These are phyloP conservation scores for Pundamilia nyererei DNA, from an alignment of 2,113 vertebrate genomes.

Conservation along the genomic window DNA sequence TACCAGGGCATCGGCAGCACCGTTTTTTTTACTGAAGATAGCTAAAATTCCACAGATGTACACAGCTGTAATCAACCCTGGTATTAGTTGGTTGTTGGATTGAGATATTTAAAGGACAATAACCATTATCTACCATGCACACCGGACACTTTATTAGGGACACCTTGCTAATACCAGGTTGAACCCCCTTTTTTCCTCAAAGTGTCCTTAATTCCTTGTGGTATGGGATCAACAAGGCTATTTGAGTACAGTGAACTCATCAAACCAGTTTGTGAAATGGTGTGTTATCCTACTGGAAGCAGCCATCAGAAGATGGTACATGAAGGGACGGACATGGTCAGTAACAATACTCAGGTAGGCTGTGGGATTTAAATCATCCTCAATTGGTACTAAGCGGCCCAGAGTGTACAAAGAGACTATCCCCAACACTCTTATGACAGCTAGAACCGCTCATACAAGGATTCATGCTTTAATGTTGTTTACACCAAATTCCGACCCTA, in stretches of 20 bases:
- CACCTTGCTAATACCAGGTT: background rate
- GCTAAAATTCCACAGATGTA: background rate
- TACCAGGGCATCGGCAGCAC: background rate
- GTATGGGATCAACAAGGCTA: background rate
- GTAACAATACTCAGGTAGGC: background rate
- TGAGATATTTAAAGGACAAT: background rate
- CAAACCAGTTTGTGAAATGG: background rate
- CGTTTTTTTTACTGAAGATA: background rate
- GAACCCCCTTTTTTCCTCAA: background rate
- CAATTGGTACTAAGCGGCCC: background rate
- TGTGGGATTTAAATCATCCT: background rate
- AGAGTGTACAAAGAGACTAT: background rate
- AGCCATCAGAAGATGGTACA: background rate
- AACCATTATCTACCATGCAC: background rate
- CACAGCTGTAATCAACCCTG: background rate
- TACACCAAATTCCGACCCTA: background rate
- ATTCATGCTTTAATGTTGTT: background rate
- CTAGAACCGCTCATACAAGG: background rate
- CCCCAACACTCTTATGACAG: background rate
- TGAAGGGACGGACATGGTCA: background rate
- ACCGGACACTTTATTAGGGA: background rate
- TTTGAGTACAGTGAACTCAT: background rate
- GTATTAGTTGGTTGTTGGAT: background rate
- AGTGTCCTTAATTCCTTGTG: background rate
- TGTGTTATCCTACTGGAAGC: background rate